phyloP scores from a whole-genome alignment of 1,140 invertebrate species.

The Drosophila teissieri region DNA sequence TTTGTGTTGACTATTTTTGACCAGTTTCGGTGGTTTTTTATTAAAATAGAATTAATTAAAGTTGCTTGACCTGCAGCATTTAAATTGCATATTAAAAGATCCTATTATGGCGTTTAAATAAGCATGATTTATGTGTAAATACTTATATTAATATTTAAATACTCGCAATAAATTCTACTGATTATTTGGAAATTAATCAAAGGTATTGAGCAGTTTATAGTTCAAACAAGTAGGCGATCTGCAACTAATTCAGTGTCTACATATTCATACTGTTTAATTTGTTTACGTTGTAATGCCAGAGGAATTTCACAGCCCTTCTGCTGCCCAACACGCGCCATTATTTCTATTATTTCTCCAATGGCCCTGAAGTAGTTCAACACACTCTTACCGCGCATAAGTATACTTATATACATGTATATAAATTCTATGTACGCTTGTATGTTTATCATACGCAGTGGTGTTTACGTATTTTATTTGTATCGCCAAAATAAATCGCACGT shows the following conservation, averaged over 20 bases:
- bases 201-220: neutral
- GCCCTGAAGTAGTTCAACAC: conserved; percentile 78
- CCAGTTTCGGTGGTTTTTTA: conserved; percentile 1
- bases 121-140: neutral
- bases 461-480: conserved; percentile 16
- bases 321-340: conserved; percentile 8
- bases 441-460: conserved; percentile 31
- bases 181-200: neutral
- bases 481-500: conserved; percentile 48
- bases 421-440: neutral
- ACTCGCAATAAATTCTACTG: neutral
- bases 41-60: conserved; percentile 5
- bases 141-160: neutral
- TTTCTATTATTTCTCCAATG: conserved; percentile 32
- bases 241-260: too few species aligned
- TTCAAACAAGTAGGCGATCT: too few species aligned
- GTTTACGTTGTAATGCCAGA: neutral
- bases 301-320: conserved; percentile 1
- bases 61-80: conserved; percentile 28
- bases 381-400: conserved; percentile 38
- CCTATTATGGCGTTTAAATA: conserved; percentile 2
- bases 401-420: too few species aligned
- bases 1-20: neutral
- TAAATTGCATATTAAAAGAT: conserved; percentile 1
- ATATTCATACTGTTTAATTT: neutral